A percentile compares a stretch with the other conserved stretches of the same genome.
phyloP scores from a whole-genome alignment of 2,113 vertebrate species.

The Tiliqua scincoides region DNA sequence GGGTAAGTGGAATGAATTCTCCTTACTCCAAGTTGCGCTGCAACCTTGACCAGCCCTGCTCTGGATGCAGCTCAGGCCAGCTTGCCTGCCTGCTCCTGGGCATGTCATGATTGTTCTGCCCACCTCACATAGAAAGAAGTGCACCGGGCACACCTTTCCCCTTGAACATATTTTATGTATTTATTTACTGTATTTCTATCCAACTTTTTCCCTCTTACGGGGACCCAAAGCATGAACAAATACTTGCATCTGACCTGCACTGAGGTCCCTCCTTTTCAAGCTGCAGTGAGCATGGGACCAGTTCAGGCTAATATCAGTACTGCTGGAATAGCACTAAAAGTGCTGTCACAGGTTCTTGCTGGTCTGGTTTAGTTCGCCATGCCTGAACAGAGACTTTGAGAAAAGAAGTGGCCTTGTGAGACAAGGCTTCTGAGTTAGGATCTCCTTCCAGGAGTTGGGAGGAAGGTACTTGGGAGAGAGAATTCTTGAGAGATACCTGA shows the following conservation, averaged over 20 bases:
- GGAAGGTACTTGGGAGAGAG: neutral
- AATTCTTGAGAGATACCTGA: neutral
- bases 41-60: too few species aligned
- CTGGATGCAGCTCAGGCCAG: too few species aligned
- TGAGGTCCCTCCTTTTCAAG: neutral
- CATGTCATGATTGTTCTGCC: too few species aligned
- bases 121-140: neutral
- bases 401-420: neutral
- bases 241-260: neutral
- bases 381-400: neutral
- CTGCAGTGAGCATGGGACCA: neutral
- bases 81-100: too few species aligned
- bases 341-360: neutral
- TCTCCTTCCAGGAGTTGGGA: neutral
- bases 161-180: neutral
- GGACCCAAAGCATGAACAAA: too few species aligned
- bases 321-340: neutral
- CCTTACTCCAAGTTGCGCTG: too few species aligned
- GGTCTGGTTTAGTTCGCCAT: neutral
- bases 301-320: neutral
- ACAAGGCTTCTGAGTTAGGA: neutral
- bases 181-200: too few species aligned
- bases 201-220: too few species aligned
- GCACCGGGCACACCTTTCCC: neutral
- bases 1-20: too few species aligned